Evolutionary conservation across 92 coral and sea anemone genomes (phyloP).

Genomic region (Pocillopora meandrina): DNA sequence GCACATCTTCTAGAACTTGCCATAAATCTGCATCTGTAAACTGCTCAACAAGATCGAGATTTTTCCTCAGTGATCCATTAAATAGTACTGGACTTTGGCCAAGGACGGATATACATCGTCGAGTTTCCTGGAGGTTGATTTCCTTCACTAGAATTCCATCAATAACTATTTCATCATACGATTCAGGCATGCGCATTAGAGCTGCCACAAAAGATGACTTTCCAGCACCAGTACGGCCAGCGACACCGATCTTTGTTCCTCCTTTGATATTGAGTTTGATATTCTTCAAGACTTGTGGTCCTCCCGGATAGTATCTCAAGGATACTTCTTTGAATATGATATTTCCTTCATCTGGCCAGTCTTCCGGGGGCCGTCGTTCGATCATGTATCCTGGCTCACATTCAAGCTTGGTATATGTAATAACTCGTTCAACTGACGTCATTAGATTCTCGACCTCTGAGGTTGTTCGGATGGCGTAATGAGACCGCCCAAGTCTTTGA

Average conservation of each 20-base stretch:
- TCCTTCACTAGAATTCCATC: slow-evolving; percentile 2
- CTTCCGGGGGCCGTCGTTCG: neutral
- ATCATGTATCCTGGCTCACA: neutral
- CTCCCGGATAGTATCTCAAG: neutral
- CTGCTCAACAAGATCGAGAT: slow-evolving; percentile 67
- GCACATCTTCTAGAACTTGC: slow-evolving; percentile 71
- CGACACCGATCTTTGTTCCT: slow-evolving; percentile 12
- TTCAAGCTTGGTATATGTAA: neutral
- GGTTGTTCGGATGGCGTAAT: neutral
- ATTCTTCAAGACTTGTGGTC: slow-evolving; percentile 4
- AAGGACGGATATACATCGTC: slow-evolving; percentile 74
- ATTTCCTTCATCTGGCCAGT: slow-evolving; percentile 7
- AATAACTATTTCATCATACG: slow-evolving; percentile 20
- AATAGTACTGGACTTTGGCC: slow-evolving; percentile 73
- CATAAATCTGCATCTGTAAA: slow-evolving; percentile 64
- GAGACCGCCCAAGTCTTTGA: neutral
- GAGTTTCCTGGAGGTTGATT: slow-evolving; percentile 63
- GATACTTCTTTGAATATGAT: neutral
- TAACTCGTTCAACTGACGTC: slow-evolving; percentile 12
- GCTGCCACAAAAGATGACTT: slow-evolving; percentile 26
- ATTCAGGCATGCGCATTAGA: slow-evolving; percentile 18
- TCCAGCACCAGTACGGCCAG: slow-evolving; percentile 6
- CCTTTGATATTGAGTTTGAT: slow-evolving; percentile 6
- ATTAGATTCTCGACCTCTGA: slow-evolving; percentile 1
- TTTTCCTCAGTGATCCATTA: slow-evolving; percentile 63